Evolutionary conservation across 2,113 vertebrate species (phyloP).

Genomic region (Leucoraja erinaceus): DNA sequence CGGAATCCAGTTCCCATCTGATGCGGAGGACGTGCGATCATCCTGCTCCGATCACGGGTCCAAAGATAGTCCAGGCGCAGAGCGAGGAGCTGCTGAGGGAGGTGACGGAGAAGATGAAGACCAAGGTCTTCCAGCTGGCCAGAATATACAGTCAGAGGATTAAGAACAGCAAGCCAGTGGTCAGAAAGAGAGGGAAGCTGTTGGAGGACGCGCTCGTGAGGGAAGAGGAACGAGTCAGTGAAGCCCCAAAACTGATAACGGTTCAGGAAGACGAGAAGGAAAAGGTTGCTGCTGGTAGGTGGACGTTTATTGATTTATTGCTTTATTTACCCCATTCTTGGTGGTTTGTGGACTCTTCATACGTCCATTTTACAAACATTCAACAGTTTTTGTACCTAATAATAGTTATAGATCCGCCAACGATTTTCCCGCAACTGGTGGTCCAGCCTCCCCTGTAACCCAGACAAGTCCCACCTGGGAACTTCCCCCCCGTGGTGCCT

Average conservation of each 20-base stretch:
- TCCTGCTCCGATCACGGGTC: background rate
- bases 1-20: background rate
- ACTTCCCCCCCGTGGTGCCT: too few relatives aligned
- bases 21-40: background rate
- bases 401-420: background rate
- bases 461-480: too few relatives aligned
- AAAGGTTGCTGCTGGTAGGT: slow-evolving; percentile 43
- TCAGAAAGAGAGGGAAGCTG: slow-evolving; percentile 46
- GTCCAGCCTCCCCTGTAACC: too few relatives aligned
- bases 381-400: background rate
- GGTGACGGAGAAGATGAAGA: slow-evolving; percentile 68
- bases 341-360: background rate
- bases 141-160: slow-evolving; percentile 92
- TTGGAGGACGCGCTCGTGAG: slow-evolving; percentile 43
- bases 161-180: slow-evolving; percentile 61
- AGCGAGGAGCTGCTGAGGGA: slow-evolving; percentile 27
- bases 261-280: slow-evolving; percentile 54
- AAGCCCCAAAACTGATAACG: slow-evolving; percentile 40
- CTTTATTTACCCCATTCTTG: too few relatives aligned
- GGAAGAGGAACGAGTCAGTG: slow-evolving; percentile 31
- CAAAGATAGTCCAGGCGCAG: background rate
- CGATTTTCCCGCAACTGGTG: too few relatives aligned
- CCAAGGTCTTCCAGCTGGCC: slow-evolving; percentile 85
- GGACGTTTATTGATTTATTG: background rate
- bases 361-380: background rate